A percentile compares a stretch with the other conserved stretches of the same genome.
These are phyloP conservation scores for Xenopus petersii DNA, from an alignment of 2,797 vertebrate species.

Conservation along the genomic window DNA sequence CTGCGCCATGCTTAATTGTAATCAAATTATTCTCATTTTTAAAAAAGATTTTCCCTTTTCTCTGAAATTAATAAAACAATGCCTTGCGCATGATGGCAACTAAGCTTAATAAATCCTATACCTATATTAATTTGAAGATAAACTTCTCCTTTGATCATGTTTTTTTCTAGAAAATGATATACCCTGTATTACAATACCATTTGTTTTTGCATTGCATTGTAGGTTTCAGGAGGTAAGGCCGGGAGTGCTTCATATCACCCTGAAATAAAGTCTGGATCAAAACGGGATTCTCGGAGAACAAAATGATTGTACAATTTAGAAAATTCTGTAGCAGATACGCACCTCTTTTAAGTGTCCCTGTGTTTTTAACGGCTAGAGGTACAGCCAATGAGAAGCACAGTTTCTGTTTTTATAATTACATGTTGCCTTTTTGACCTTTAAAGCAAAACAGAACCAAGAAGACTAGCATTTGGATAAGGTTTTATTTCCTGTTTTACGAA, in stretches of 20 bases:
- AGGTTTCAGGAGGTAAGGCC: conserved; percentile 33
- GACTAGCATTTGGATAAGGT: background rate
- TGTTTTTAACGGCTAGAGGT: too few species aligned
- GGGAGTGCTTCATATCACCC: conserved; percentile 22
- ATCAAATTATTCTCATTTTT: too few species aligned
- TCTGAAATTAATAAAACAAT: too few species aligned
- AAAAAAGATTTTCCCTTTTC: too few species aligned
- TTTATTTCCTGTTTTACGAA: background rate
- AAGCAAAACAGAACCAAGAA: background rate
- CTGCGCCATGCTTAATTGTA: background rate
- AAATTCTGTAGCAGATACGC: background rate
- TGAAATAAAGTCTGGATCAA: conserved; percentile 21
- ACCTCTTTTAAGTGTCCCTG: background rate
- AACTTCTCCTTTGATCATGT: too few species aligned
- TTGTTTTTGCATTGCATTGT: background rate
- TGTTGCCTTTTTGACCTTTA: background rate
- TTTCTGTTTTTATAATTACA: background rate
- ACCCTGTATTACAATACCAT: too few species aligned
- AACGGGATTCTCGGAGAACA: background rate
- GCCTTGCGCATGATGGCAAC: too few species aligned
- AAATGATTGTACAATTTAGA: background rate
- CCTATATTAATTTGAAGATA: too few species aligned
- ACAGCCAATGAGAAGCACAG: too few species aligned
- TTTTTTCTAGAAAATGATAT: too few species aligned
- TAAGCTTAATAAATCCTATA: too few species aligned